Evolutionary conservation across 2,888 invertebrate genomes (phyloP), one percentile per base, ranked within the genome.

Genomic region (Ptilodon capucinus): DNA sequence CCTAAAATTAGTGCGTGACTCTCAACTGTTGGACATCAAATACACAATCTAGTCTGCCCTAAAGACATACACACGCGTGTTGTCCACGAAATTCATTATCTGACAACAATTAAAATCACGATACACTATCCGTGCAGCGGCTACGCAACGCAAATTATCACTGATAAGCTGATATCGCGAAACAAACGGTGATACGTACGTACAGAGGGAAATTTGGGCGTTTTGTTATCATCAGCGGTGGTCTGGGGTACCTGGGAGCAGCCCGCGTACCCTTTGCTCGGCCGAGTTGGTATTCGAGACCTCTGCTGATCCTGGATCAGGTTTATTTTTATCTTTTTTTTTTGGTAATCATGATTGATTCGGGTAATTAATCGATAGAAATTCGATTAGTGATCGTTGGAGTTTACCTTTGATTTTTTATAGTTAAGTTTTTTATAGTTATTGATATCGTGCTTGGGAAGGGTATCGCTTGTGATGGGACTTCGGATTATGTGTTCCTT

Each of bases 261-360:
- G 84, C 76, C 81, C 70, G 66, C 49, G 67, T 57, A 69, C 76
- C 75, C 67, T 73, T 71, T 73, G 64, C 79, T 64, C 74, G 84
- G 86, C 79, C 81, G 82, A 74, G 64, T 40, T 79, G 91, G 91
- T 91, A 91, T 91, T 91, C 91, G 91, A 91, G 91, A 91, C 91
- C 89, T 89, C 91, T 91, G 91, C 91, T 91, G 91, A 91, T 91
- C 90, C 87, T 87, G 84, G 75, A 68, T 53, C 38, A 39, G 40
- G 44, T 67, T 48, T 53, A 73, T 88, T 91, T 91, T 91, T 91
- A 91, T 91, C 91, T 91, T 76, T 75, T 80, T 79, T 79, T 77
- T 71, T 60, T n/a, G 11, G 28, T 78, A 79, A 88, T 90, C 89
- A 79, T 84, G 84, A 89, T 88, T 76, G 85, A 91, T 88, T 74